Percentiles rank a stretch among this genome's conserved stretches.
These are phyloP conservation scores for Mythimna lalbum DNA, from an alignment of 2,888 invertebrate genomes.

Conservation along the genomic window DNA sequence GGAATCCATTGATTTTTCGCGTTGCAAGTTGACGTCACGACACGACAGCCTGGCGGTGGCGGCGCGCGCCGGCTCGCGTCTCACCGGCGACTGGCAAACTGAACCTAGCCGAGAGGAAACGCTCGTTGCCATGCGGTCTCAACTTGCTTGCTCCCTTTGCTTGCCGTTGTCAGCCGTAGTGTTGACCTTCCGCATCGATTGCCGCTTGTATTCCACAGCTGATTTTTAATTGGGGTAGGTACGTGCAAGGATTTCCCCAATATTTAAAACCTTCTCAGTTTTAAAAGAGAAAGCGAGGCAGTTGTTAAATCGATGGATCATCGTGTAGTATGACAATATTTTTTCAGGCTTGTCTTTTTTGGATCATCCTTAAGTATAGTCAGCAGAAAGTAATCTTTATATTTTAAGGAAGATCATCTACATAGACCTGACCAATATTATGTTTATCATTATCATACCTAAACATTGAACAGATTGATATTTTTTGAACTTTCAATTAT, in stretches of 20 bases:
- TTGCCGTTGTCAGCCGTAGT: slow-evolving; percentile 71
- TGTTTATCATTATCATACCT: slow-evolving; percentile 1
- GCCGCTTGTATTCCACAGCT: slow-evolving; percentile 76
- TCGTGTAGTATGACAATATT: not conserved
- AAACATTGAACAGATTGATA: not conserved
- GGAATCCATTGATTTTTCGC: slow-evolving; percentile 89
- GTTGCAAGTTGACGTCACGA: slow-evolving; percentile 86
- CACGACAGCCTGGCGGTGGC: slow-evolving; percentile 82
- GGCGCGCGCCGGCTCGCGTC: slow-evolving; percentile 89
- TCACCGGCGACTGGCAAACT: slow-evolving; percentile 84
- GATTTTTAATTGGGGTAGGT: slow-evolving; percentile 68
- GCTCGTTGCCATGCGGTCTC: slow-evolving; percentile 86
- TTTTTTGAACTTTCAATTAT: not conserved
- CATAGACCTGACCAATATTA: not conserved
- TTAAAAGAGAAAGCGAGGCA: not conserved
- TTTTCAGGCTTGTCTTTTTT: not conserved
- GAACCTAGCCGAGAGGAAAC: slow-evolving; percentile 80
- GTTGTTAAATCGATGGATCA: not conserved
- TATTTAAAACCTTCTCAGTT: slow-evolving; percentile 9
- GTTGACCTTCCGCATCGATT: slow-evolving; percentile 85
- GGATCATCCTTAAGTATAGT: not conserved
- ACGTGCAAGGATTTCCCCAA: slow-evolving; percentile 18
- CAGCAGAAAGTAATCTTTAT: not conserved
- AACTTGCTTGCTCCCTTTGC: slow-evolving; percentile 70
- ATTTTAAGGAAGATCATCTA: not conserved